Base-by-base conservation (phyloP, 1,140 invertebrate species). In the Elymnias hypermnestra region DNA sequence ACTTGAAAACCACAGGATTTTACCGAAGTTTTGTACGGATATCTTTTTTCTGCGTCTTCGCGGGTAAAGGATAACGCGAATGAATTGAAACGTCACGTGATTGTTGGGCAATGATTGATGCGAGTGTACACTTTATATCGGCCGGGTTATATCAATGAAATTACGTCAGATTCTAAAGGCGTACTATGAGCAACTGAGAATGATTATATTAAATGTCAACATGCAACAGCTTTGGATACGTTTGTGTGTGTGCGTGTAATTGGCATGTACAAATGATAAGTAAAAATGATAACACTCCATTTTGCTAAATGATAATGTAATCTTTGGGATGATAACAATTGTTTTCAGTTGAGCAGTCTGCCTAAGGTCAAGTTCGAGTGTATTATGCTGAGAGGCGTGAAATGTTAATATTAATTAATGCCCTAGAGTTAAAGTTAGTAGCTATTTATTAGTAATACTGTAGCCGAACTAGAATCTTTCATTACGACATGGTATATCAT, bases 101-200 rank as follows among this genome's bases (percentile, higher is more conserved):
- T 33, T 15, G 10, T 12, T 33, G 8, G 29, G 29, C 2, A 33
- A 8, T 15, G 1, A 10, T 15, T 7, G 29, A 33, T 15, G 3
- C 13, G 13, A 33, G 14, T 7, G 29, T 15, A 33, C 13, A 14
- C 7, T 9, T 33, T 15, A 12, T 15, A 15, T 9, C 29, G 29
- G 29, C 14, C 29, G 29, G 29, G 29, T 33, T 33, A 33, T 33
- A 33, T 15, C 29, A 8, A 33, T 33, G 29, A 12, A 33, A 8
- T 10, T 9, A 33, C 29, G 29, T 17, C 29, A 15, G n/a, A 15
- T 13, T 14, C 1, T 5, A 10, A 1, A 3, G 10, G 7, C 7
- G 14, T 7, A 5, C 29, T 7, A 15, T 3, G 29, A 33, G 15
- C 29, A 15, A 33, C 29, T 33, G 29, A 33, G 10, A 33, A 21